Percentiles rank a stretch among this genome's conserved stretches.
These are phyloP conservation scores for Poeciliopsis turneri DNA, from an alignment of 2,797 vertebrate species.

Conservation along the genomic window DNA sequence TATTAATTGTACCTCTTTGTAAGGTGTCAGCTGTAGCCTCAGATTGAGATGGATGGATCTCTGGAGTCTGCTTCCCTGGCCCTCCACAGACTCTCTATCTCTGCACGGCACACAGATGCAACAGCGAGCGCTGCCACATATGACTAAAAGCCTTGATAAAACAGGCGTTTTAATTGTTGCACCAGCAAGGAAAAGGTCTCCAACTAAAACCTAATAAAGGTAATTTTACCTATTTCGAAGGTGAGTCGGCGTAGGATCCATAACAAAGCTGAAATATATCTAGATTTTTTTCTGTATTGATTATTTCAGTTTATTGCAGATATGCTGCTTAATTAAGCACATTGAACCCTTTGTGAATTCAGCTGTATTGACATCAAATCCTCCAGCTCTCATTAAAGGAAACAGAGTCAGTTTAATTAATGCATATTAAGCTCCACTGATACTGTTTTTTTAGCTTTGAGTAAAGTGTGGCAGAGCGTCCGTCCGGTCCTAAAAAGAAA, in stretches of 20 bases:
- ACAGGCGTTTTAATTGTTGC: slow-evolving; percentile 51
- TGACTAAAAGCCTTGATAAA: slow-evolving; percentile 64
- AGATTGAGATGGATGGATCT: slow-evolving; percentile 87
- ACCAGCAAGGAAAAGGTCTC: slow-evolving; percentile 29
- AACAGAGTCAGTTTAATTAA: slow-evolving; percentile 98
- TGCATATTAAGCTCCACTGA: slow-evolving; percentile 94
- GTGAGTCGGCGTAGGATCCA: slow-evolving; percentile 51
- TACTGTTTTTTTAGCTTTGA: slow-evolving; percentile 89
- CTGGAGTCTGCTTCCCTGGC: slow-evolving; percentile 79
- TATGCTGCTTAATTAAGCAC: slow-evolving; percentile 91
- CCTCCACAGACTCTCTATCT: slow-evolving; percentile 78
- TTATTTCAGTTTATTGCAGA: slow-evolving; percentile 88
- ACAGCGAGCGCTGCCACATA: slow-evolving; percentile 65
- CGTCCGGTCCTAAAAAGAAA: slow-evolving; percentile 55
- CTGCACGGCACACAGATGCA: slow-evolving; percentile 78
- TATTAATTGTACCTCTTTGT: slow-evolving; percentile 88
- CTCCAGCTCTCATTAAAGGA: slow-evolving; percentile 95
- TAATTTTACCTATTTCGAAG: slow-evolving; percentile 31
- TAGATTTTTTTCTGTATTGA: slow-evolving; percentile 80
- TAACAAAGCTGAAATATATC: slow-evolving; percentile 80
- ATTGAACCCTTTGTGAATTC: slow-evolving; percentile 89
- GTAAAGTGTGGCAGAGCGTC: slow-evolving; percentile 75
- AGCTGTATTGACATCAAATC: slow-evolving; percentile 95
- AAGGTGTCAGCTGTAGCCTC: slow-evolving; percentile 83
- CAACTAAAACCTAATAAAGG: slow-evolving; percentile 33